phyloP scores from a whole-genome alignment of 2,888 invertebrate species.

The Coleophora deauratella region DNA sequence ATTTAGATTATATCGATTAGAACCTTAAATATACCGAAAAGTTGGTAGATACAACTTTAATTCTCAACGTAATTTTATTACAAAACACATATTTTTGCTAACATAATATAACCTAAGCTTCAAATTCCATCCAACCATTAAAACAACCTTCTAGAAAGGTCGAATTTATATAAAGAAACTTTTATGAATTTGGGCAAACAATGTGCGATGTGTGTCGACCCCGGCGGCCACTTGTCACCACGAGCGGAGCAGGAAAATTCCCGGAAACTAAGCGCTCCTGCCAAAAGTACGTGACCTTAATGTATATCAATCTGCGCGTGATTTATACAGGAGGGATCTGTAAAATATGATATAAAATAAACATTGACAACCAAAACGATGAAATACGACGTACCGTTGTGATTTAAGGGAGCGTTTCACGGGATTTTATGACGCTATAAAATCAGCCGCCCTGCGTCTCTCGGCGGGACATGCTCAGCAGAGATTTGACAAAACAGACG shows the following conservation, averaged over 20 bases:
- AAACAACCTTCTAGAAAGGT: too few species aligned
- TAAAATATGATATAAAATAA: constrained; percentile 75
- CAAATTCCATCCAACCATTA: too few species aligned
- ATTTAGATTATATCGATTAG: too few species aligned
- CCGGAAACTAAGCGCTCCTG: constrained; percentile 60
- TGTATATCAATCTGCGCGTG: constrained; percentile 68
- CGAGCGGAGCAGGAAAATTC: constrained; percentile 21
- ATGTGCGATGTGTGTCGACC: constrained; percentile 22
- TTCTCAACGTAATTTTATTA: too few species aligned
- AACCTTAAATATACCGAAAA: too few species aligned
- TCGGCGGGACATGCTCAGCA: constrained; percentile 55
- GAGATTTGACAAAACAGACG: constrained; percentile 74
- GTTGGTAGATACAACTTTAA: too few species aligned
- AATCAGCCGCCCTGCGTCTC: constrained; percentile 56
- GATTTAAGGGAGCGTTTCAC: constrained; percentile 72
- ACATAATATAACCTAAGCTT: too few species aligned
- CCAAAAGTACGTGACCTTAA: constrained; percentile 71
- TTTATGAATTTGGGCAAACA: constrained; percentile 23
- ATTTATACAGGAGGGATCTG: constrained; percentile 69
- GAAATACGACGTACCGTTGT: constrained; percentile 69
- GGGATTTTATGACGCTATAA: constrained; percentile 72
- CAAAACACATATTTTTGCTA: too few species aligned
- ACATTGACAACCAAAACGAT: constrained; percentile 74
- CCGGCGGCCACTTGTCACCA: constrained; percentile 47
- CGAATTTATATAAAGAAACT: constrained; percentile 6